These are phyloP conservation scores for Lepus timidus DNA, from an alignment of 2,113 vertebrate genomes.

Conservation along the genomic window DNA sequence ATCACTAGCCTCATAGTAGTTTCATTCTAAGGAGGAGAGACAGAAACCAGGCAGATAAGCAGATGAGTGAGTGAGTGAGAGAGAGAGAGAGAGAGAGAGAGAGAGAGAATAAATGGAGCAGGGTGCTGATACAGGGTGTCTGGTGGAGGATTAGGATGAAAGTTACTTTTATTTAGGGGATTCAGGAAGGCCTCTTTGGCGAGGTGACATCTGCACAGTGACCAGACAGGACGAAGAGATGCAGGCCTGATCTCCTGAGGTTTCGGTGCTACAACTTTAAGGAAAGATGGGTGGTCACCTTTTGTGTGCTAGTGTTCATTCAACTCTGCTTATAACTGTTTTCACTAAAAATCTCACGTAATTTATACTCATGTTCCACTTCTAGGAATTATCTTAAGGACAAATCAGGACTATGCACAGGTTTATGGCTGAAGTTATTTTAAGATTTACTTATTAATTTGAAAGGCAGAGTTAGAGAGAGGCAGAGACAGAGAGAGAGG, in stretches of 20 bases:
- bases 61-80: too few relatives aligned
- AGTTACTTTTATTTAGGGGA: neutral
- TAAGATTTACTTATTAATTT: too few relatives aligned
- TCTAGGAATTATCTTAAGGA: conserved; percentile 31
- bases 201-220: conserved; percentile 1
- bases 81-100: too few relatives aligned
- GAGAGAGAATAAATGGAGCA: neutral
- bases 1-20: neutral
- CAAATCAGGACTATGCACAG: conserved; percentile 14
- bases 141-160: neutral
- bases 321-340: neutral
- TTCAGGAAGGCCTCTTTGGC: conserved; percentile 17
- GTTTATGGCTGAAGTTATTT: neutral
- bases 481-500: too few relatives aligned
- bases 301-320: conserved; percentile 15
- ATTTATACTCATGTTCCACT: neutral
- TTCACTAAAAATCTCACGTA: conserved; percentile 15
- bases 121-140: neutral
- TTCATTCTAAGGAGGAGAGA: conserved; percentile 20
- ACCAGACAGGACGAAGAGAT: neutral
- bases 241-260: neutral
- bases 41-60: neutral
- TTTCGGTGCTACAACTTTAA: neutral
- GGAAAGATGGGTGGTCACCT: neutral
- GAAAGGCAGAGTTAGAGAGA: too few relatives aligned